Conservation (phyloP, 2,797 vertebrate species). For the Microctenopoma lineatum region DNA sequence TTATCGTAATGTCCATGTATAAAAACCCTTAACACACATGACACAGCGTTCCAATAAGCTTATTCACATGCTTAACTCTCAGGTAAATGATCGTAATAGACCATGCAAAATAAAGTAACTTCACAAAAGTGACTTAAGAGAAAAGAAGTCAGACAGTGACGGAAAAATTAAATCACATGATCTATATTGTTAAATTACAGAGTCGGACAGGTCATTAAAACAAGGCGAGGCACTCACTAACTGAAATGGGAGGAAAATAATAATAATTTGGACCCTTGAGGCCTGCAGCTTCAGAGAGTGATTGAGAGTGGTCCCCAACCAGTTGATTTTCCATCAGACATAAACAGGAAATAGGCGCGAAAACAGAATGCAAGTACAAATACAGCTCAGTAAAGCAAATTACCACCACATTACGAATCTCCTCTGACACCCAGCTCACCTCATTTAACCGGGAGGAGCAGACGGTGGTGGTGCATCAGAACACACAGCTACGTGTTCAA, state of each 20-base stretch:
- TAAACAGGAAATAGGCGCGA: conserved; percentile 8
- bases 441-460: conserved; percentile 42
- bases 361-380: not conserved
- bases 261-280: not conserved
- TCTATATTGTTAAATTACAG: not conserved
- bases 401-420: conserved; percentile 20
- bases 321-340: conserved; percentile 6
- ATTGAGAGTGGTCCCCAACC: not conserved
- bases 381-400: conserved; percentile 8
- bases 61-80: no score
- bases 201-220: conserved; percentile 25
- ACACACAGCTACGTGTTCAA: conserved; percentile 10
- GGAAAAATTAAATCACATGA: no score
- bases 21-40: no score
- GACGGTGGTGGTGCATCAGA: conserved; percentile 2
- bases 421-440: conserved; percentile 9
- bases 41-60: no score
- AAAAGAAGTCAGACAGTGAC: no score
- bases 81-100: no score
- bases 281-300: conserved; percentile 2
- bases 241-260: not conserved
- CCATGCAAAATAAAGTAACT: no score
- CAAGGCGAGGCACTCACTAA: not conserved
- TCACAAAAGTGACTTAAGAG: no score
- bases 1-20: no score